A percentile compares a stretch with the other conserved stretches of the same genome.
Conservation (phyloP, 2,888 invertebrate genomes). For the Torymus tubicola region DNA sequence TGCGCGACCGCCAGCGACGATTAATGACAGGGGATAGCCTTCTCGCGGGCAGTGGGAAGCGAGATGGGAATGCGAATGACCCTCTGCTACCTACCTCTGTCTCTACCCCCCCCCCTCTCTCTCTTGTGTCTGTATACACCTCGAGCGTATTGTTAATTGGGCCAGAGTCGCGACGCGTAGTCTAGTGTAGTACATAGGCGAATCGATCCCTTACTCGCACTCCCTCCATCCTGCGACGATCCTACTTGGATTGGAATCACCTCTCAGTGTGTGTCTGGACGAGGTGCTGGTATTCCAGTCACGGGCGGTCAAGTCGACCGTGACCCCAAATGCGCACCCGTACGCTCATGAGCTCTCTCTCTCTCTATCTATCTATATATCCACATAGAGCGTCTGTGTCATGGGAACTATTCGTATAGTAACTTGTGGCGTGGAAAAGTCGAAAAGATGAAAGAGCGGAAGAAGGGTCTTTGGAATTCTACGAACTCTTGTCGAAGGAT, state of each 20-base stretch:
- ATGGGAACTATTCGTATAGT: too few relatives aligned
- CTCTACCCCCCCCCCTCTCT: conserved; percentile 2
- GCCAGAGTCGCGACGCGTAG: background rate
- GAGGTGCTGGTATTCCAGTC: conserved; percentile 27
- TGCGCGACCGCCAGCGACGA: background rate
- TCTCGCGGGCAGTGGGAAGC: background rate
- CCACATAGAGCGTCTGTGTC: too few relatives aligned
- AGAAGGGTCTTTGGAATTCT: too few relatives aligned
- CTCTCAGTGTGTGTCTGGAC: background rate
- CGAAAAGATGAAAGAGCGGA: too few relatives aligned
- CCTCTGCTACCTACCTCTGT: conserved; percentile 9
- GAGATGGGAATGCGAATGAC: conserved; percentile 34
- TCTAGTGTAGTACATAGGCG: background rate
- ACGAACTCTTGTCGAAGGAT: too few relatives aligned
- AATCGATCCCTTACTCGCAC: conserved; percentile 5
- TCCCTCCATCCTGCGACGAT: background rate
- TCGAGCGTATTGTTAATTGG: conserved; percentile 51
- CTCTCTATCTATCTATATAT: too few relatives aligned
- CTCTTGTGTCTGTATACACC: conserved; percentile 42
- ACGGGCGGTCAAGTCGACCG: conserved; percentile 38
- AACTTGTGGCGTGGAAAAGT: too few relatives aligned
- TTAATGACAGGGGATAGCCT: too few relatives aligned
- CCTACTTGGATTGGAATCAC: conserved; percentile 21
- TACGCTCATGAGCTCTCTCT: too few relatives aligned
- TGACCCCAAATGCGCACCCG: conserved; percentile 9